These are phyloP conservation scores for Cisticola juncidis DNA, from an alignment of 2,113 vertebrate genomes.

Conservation along the genomic window DNA sequence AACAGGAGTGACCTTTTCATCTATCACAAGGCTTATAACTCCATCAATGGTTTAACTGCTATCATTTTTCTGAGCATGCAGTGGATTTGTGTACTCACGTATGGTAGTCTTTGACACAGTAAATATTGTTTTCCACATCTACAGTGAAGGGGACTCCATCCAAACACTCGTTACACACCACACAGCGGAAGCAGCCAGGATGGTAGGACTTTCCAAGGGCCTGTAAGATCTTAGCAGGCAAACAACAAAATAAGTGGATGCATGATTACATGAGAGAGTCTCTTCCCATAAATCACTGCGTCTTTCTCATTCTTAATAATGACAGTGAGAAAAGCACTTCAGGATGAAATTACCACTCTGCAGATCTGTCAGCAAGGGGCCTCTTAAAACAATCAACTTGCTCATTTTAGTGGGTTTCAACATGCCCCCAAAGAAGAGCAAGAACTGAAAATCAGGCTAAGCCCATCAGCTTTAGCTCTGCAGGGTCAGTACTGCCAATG, in stretches of 20 bases:
- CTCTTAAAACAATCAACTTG: conserved; percentile 6
- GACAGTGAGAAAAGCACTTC: background rate
- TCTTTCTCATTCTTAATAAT: background rate
- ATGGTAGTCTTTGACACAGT: conserved; percentile 98
- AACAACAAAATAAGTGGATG: background rate
- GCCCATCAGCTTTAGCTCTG: background rate
- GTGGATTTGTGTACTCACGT: conserved; percentile 79
- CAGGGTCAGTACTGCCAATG: background rate
- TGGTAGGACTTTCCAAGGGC: conserved; percentile 97
- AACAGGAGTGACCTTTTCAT: background rate
- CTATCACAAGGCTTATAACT: background rate
- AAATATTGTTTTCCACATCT: conserved; percentile 96
- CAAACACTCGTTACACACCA: conserved; percentile 93
- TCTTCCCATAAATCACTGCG: background rate
- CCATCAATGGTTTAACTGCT: background rate
- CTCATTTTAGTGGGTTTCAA: conserved; percentile 7
- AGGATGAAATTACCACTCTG: background rate
- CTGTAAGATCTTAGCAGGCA: conserved; percentile 87
- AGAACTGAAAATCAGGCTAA: background rate
- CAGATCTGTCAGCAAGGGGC: conserved; percentile 1
- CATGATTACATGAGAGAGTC: background rate
- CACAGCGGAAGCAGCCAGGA: conserved; percentile 97
- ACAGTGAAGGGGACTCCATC: conserved; percentile 98
- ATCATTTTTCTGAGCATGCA: background rate
- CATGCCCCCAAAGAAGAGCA: background rate